Conservation (phyloP, 2,888 invertebrate species). For the Sialis fuliginosa region DNA sequence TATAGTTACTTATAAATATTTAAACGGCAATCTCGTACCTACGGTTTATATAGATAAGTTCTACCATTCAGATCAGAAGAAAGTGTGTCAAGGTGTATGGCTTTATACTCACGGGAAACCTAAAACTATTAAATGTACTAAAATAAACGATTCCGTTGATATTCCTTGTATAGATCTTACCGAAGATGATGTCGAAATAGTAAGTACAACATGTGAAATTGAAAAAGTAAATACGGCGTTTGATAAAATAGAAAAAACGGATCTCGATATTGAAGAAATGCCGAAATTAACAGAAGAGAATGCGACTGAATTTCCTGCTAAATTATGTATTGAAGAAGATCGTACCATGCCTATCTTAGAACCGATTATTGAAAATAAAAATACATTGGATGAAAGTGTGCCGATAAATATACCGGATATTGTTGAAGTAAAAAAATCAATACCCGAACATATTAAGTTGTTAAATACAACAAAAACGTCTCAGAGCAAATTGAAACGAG, state of each 20-base stretch:
- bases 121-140: neutral
- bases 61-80: neutral
- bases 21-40: constrained; percentile 18
- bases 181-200: neutral
- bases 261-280: neutral
- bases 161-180: constrained; percentile 2
- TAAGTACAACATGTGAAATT: neutral
- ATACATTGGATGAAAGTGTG: neutral
- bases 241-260: neutral
- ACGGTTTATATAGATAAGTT: constrained; percentile 10
- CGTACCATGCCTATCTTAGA: neutral
- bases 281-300: neutral
- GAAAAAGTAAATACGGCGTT: neutral
- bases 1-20: constrained; percentile 18
- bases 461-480: too few relatives aligned
- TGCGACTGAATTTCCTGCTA: neutral
- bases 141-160: neutral
- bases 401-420: neutral
- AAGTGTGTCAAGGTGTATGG: constrained; percentile 4
- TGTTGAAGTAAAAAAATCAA: too few relatives aligned
- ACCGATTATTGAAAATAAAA: neutral
- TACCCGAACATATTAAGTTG: neutral
- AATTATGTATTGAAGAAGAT: neutral
- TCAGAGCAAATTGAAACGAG: too few relatives aligned
- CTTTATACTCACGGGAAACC: constrained; percentile 2